A percentile compares a stretch with the other conserved stretches of the same genome.
phyloP scores from a whole-genome alignment of 2,797 vertebrate genomes.

The Rousettus madagascariensis region DNA sequence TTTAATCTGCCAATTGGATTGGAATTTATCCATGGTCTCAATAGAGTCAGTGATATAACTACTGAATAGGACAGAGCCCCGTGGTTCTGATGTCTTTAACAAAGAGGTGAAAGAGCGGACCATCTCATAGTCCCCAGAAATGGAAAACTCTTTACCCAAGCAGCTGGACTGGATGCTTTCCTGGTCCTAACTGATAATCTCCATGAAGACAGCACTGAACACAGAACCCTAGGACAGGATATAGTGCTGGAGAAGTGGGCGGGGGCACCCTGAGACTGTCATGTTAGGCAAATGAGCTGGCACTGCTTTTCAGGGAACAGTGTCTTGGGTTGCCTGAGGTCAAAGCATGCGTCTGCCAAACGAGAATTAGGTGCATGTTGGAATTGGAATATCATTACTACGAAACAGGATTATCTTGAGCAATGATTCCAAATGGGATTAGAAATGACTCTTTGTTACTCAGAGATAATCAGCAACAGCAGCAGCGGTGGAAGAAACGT shows the following conservation, averaged over 20 bases:
- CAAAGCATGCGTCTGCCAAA: conserved; percentile 70
- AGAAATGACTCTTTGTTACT: conserved; percentile 76
- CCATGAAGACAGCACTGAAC: conserved; percentile 18
- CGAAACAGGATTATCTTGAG: conserved; percentile 75
- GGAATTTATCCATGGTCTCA: conserved; percentile 44
- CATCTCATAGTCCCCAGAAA: neutral
- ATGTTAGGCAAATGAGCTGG: conserved; percentile 76
- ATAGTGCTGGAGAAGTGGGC: neutral
- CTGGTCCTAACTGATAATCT: neutral
- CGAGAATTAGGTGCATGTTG: conserved; percentile 66
- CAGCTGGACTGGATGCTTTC: neutral
- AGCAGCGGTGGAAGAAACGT: conserved; percentile 58
- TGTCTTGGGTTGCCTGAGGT: conserved; percentile 59
- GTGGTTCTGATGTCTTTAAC: neutral
- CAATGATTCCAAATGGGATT: conserved; percentile 75
- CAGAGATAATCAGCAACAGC: conserved; percentile 67
- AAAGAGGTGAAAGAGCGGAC: neutral
- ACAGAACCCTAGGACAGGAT: neutral
- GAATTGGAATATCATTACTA: conserved; percentile 76
- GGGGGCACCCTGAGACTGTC: neutral
- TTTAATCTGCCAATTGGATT: conserved; percentile 37
- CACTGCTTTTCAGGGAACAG: conserved; percentile 46
- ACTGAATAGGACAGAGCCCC: neutral
- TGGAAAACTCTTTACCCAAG: neutral
- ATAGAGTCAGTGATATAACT: conserved; percentile 12